phyloP scores from a whole-genome alignment of 1,140 invertebrate genomes.

The Colletes gigas region DNA sequence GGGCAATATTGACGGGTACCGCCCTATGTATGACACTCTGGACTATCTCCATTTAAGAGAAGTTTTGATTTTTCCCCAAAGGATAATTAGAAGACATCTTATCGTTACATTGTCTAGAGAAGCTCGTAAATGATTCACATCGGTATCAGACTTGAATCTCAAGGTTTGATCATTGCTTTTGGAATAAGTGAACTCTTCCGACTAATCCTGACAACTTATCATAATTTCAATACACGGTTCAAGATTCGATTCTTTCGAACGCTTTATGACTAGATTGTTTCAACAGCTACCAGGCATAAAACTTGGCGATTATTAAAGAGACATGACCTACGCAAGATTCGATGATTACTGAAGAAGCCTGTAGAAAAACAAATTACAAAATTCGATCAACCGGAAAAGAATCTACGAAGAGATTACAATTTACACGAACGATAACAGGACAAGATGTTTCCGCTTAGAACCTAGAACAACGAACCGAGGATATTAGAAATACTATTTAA shows the following conservation, averaged over 20 bases:
- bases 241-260: constrained; percentile 9
- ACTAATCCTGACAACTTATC: background rate
- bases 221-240: background rate
- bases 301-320: background rate
- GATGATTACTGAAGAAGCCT: background rate
- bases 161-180: background rate
- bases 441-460: background rate
- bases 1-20: background rate
- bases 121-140: constrained; percentile 2
- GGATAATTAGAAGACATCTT: background rate
- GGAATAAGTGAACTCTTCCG: background rate
- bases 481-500: background rate
- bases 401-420: background rate
- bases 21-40: background rate
- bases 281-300: constrained; percentile 21
- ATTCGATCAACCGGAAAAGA: background rate
- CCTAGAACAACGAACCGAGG: background rate
- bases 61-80: constrained; percentile 17
- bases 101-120: constrained; percentile 3
- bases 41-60: background rate
- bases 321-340: background rate
- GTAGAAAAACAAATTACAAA: background rate
- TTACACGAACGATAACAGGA: background rate
- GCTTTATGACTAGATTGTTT: constrained; percentile 40
- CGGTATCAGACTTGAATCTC: background rate